Evolutionary conservation across 2,113 vertebrate species (phyloP).

Genomic region (Aegithalos caudatus): DNA sequence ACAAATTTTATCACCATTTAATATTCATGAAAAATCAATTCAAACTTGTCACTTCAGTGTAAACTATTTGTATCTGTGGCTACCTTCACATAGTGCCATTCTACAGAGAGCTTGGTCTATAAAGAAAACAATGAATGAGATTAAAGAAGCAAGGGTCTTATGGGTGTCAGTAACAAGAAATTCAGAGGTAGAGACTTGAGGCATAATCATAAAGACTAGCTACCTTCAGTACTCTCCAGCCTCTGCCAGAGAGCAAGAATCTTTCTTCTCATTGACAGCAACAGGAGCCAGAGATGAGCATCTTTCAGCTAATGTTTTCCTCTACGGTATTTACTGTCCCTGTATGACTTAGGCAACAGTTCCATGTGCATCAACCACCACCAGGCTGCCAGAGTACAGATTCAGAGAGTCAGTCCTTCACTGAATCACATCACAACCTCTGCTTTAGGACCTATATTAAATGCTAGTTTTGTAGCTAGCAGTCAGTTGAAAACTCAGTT

Average conservation of each 20-base stretch:
- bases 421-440: neutral
- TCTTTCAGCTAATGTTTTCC: neutral
- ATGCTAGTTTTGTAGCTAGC: neutral
- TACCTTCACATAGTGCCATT: neutral
- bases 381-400: neutral
- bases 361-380: fast-evolving
- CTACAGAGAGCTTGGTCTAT: neutral
- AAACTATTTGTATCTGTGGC: neutral
- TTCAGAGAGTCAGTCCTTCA: neutral
- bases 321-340: neutral
- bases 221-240: neutral
- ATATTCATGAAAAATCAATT: neutral
- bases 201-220: neutral
- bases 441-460: neutral
- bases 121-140: neutral
- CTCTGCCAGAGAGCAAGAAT: neutral
- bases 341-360: neutral
- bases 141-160: neutral
- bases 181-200: neutral
- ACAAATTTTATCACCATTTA: neutral
- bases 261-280: neutral
- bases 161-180: neutral
- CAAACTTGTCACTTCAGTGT: neutral
- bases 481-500: neutral
- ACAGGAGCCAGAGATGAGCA: neutral